A percentile compares a stretch with the other conserved stretches of the same genome.
These are phyloP conservation scores for Phenganax marumi DNA, from an alignment of 92 coral and sea anemone genomes.

Conservation along the genomic window DNA sequence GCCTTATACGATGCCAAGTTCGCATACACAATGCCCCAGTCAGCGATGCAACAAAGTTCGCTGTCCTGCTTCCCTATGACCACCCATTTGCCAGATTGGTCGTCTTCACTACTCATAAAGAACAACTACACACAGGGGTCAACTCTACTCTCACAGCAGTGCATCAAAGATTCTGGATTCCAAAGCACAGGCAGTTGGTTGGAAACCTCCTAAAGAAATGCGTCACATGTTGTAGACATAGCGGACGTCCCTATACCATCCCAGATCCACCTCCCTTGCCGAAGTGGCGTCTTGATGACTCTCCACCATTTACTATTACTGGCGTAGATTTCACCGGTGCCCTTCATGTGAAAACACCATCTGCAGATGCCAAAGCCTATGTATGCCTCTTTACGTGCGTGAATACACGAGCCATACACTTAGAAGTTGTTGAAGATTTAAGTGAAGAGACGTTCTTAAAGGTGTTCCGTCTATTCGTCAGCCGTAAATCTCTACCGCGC, in stretches of 20 bases:
- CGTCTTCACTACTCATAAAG: background rate
- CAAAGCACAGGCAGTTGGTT: background rate
- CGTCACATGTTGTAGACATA: background rate
- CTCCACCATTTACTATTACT: background rate
- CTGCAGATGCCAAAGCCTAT: slow-evolving; percentile 41
- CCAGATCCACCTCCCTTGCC: background rate
- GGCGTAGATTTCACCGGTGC: slow-evolving; percentile 8
- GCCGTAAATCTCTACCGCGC: slow-evolving; percentile 58
- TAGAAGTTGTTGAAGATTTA: slow-evolving; percentile 61
- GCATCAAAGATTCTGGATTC: background rate
- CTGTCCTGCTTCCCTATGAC: background rate
- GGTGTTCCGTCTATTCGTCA: slow-evolving; percentile 55
- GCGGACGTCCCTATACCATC: background rate
- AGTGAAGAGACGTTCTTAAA: slow-evolving; percentile 50
- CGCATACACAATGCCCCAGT: slow-evolving; percentile 2
- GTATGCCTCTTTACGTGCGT: slow-evolving; percentile 65
- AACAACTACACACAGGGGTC: background rate
- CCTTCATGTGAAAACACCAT: background rate
- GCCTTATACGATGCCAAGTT: background rate
- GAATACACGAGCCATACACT: slow-evolving; percentile 55
- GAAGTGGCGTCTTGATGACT: background rate
- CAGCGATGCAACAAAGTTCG: background rate
- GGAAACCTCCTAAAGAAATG: background rate
- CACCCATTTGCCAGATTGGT: background rate
- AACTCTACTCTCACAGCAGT: background rate